A percentile compares a stretch with the other conserved stretches of the same genome.
These are phyloP conservation scores for Lagenorhynchus albirostris DNA, from an alignment of 2,113 vertebrate genomes.

Conservation along the genomic window DNA sequence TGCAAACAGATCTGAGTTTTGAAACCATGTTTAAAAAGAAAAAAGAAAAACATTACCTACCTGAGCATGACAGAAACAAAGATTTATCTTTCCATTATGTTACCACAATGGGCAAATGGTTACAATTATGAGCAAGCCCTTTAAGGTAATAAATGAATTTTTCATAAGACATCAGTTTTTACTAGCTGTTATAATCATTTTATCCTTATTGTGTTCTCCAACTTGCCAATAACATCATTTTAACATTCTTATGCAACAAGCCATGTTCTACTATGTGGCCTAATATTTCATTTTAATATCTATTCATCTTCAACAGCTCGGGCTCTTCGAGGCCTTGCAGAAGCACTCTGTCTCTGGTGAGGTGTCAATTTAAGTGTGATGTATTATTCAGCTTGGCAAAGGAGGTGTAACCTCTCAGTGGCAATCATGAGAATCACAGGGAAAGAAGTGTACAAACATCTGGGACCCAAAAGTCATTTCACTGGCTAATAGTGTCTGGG, in stretches of 20 bases:
- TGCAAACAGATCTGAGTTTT: conserved; percentile 53
- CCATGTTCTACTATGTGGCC: conserved; percentile 54
- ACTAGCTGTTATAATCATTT: conserved; percentile 69
- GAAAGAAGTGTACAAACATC: conserved; percentile 7
- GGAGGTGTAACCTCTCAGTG: conserved; percentile 48
- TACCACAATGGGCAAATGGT: conserved; percentile 55
- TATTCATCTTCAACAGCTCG: conserved; percentile 68
- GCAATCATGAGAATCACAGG: conserved; percentile 21
- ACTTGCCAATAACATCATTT: conserved; percentile 72
- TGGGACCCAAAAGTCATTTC: conserved; percentile 46
- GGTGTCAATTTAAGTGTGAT: conserved; percentile 59
- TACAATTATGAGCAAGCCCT: conserved; percentile 72
- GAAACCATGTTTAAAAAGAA: conserved; percentile 20
- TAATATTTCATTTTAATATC: conserved; percentile 78
- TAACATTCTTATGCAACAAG: conserved; percentile 68
- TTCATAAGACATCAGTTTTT: conserved; percentile 70
- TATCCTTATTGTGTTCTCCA: conserved; percentile 69
- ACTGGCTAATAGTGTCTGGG: not conserved
- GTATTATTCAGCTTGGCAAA: conserved; percentile 52
- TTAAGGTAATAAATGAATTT: conserved; percentile 76
- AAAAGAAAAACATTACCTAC: conserved; percentile 28
- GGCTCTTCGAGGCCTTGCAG: conserved; percentile 60
- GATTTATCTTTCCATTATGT: conserved; percentile 45
- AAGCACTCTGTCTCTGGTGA: conserved; percentile 60
- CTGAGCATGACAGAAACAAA: not conserved